Conservation (phyloP, 2,797 vertebrate genomes). For the Coreius guichenoti region DNA sequence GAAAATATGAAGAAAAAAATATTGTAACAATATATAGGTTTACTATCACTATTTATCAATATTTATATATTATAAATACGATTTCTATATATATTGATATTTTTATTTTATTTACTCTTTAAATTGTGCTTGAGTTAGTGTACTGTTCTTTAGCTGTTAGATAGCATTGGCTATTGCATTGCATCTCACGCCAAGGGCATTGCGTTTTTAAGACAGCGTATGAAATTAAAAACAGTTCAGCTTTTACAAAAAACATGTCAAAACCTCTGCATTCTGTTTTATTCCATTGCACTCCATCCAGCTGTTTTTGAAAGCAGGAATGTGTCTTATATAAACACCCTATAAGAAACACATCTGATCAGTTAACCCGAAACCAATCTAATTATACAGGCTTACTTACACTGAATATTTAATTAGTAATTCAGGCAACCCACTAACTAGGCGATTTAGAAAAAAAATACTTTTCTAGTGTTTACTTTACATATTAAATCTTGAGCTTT, state of each 20-base stretch:
- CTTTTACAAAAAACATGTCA: background rate
- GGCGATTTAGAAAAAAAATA: background rate
- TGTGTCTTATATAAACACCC: background rate
- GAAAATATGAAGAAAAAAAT: no score
- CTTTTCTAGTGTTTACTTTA: background rate
- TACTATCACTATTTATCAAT: background rate
- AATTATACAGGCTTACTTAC: constrained; percentile 8
- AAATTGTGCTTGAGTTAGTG: background rate
- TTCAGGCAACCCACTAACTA: background rate
- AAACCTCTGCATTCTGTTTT: constrained; percentile 9
- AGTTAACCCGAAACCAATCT: background rate
- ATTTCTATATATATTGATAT: no score
- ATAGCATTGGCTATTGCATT: background rate
- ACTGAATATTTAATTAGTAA: background rate
- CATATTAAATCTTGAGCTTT: background rate
- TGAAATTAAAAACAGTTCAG: background rate
- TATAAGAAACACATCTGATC: background rate
- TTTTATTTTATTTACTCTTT: no score
- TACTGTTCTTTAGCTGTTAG: background rate
- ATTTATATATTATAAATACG: background rate
- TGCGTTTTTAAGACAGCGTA: background rate
- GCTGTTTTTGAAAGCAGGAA: constrained; percentile 21
- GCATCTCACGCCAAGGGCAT: background rate
- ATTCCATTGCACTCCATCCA: constrained; percentile 1
- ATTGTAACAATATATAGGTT: background rate